Percentiles rank a stretch among this genome's conserved stretches.
These are phyloP conservation scores for Clanis bilineata DNA, from an alignment of 2,888 invertebrate species.

Conservation along the genomic window DNA sequence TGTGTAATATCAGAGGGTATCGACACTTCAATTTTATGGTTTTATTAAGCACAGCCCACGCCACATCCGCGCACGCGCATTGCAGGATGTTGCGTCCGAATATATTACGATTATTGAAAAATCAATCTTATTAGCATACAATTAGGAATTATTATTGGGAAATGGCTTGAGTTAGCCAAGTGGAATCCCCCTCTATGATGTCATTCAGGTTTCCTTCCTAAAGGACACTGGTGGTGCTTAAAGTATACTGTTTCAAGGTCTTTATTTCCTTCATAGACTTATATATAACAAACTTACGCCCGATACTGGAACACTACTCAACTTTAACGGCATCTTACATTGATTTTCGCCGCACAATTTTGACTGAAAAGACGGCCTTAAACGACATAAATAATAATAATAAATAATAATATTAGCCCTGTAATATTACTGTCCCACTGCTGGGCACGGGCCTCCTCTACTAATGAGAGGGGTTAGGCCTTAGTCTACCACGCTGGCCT, in stretches of 20 bases:
- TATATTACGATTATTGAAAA: not conserved
- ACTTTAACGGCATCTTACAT: too few species aligned
- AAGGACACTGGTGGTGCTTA: conserved; percentile 19
- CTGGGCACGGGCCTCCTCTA: too few species aligned
- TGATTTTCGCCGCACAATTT: too few species aligned
- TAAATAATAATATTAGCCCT: too few species aligned
- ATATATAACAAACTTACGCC: too few species aligned
- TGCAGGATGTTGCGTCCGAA: conserved; percentile 57
- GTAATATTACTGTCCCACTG: too few species aligned
- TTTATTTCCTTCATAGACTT: not conserved
- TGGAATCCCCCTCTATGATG: conserved; percentile 38
- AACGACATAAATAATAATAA: too few species aligned
- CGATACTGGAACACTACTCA: too few species aligned
- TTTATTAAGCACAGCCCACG: conserved; percentile 38
- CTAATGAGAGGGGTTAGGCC: too few species aligned
- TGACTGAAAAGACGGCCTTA: too few species aligned
- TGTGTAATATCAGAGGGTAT: conserved; percentile 41
- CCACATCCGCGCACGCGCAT: conserved; percentile 71
- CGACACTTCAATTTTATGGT: conserved; percentile 37
- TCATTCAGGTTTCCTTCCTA: conserved; percentile 46
- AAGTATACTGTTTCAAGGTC: conserved; percentile 3
- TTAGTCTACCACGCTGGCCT: too few species aligned
- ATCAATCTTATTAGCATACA: not conserved
- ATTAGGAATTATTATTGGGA: not conserved
- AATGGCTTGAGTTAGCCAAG: not conserved